Conservation (phyloP, 2,888 invertebrate genomes). For the Heliconius aoede region DNA sequence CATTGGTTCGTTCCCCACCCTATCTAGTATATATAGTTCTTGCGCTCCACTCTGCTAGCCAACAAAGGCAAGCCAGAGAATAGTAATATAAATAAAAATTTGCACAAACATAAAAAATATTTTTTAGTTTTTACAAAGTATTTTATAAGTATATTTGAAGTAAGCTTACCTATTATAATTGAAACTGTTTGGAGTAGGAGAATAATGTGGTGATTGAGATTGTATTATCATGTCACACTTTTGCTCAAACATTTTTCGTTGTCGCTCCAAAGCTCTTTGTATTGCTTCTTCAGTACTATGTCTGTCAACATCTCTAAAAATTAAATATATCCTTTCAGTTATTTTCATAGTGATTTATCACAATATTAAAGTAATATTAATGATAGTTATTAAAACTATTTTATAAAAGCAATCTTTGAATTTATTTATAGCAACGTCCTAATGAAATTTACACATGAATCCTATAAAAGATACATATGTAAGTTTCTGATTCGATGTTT, state of each 20-base stretch:
- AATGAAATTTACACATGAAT: background rate
- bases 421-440: background rate
- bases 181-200: background rate
- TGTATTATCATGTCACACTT: constrained; percentile 40
- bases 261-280: constrained; percentile 41
- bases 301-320: background rate
- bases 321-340: background rate
- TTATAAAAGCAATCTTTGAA: background rate
- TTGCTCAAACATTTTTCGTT: constrained; percentile 45
- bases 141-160: background rate
- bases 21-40: too few species aligned
- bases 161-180: background rate
- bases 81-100: background rate
- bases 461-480: background rate
- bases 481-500: background rate
- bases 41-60: too few species aligned
- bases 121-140: background rate
- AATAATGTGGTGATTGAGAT: constrained; percentile 28
- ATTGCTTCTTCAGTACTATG: constrained; percentile 2
- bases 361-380: background rate
- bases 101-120: background rate
- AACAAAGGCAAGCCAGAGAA: too few species aligned
- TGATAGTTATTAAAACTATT: background rate
- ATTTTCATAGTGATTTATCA: background rate
- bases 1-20: too few species aligned